Percentiles rank a stretch among this genome's conserved stretches.
Conservation (phyloP, 2,888 invertebrate genomes). For the Nineta flava region DNA sequence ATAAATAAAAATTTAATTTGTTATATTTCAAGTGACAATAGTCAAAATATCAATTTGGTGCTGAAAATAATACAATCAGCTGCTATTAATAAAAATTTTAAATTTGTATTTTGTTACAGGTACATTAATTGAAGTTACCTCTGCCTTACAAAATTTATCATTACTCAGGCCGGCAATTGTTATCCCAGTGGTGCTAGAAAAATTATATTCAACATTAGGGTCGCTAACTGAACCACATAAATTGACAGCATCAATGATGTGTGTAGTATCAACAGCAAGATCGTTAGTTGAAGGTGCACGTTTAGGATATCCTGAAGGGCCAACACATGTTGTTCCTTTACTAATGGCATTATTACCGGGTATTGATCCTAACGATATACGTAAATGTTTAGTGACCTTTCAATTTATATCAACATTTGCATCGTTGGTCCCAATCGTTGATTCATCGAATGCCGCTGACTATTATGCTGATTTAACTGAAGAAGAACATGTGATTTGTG, state of each 20-base stretch:
- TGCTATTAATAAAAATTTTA: too few species aligned
- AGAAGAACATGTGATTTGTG: constrained; percentile 58
- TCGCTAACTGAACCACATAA: constrained; percentile 81
- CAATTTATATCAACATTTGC: constrained; percentile 63
- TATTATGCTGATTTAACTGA: constrained; percentile 55
- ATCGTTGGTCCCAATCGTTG: constrained; percentile 66
- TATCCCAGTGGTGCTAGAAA: constrained; percentile 67
- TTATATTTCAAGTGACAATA: too few species aligned
- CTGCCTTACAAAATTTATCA: constrained; percentile 59
- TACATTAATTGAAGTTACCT: constrained; percentile 33
- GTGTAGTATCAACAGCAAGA: constrained; percentile 51
- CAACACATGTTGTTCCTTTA: constrained; percentile 65
- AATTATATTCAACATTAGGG: constrained; percentile 63
- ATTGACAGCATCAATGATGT: constrained; percentile 54
- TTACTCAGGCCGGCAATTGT: constrained; percentile 66
- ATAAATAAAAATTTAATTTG: too few species aligned
- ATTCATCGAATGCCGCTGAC: constrained; percentile 63
- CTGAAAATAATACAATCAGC: too few species aligned
- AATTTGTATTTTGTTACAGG: too few species aligned
- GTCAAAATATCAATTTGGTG: too few species aligned
- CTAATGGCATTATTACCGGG: constrained; percentile 70
- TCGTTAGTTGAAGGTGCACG: constrained; percentile 30
- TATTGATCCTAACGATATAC: constrained; percentile 77
- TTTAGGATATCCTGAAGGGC: constrained; percentile 54
- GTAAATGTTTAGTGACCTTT: constrained; percentile 52